These are phyloP conservation scores for Polypterus bichir DNA, from an alignment of 2,113 vertebrate species.

Conservation along the genomic window DNA sequence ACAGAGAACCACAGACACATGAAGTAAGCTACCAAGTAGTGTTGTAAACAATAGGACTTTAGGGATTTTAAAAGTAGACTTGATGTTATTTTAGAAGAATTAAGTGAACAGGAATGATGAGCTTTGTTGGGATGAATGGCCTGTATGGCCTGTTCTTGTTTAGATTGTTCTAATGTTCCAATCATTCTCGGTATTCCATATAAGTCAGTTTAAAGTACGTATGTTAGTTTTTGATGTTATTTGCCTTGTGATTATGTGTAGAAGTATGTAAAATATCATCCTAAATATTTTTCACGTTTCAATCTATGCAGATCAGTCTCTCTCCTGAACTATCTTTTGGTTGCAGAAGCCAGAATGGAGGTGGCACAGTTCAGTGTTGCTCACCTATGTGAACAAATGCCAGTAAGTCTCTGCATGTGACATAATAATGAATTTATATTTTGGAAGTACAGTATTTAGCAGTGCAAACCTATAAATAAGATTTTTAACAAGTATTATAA, in stretches of 20 bases:
- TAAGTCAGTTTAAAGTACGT: conserved; percentile 26
- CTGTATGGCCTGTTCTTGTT: too few species aligned
- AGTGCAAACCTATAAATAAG: conserved; percentile 4
- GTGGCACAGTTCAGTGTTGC: conserved; percentile 81
- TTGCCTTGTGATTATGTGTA: conserved; percentile 17
- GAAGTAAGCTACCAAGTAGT: too few species aligned
- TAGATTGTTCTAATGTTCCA: too few species aligned
- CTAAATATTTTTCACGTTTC: conserved; percentile 1
- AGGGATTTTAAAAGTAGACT: too few species aligned
- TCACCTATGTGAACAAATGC: conserved; percentile 74
- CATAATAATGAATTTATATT: conserved; percentile 11
- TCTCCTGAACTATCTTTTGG: conserved; percentile 67
- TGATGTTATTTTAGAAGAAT: too few species aligned
- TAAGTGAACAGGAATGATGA: too few species aligned
- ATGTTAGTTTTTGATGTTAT: conserved; percentile 27
- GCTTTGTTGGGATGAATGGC: too few species aligned
- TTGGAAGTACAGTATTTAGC: conserved; percentile 12
- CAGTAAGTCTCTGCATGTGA: conserved; percentile 40
- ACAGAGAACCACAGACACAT: too few species aligned
- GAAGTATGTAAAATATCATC: too few species aligned
- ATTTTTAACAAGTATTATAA: not conserved
- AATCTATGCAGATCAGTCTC: conserved; percentile 61
- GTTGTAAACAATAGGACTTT: too few species aligned
- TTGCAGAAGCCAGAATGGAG: conserved; percentile 79
- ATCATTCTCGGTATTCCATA: too few species aligned